A percentile compares a stretch with the other conserved stretches of the same genome.
phyloP scores from a whole-genome alignment of 2,113 vertebrate genomes.

The Shinisaurus crocodilurus region DNA sequence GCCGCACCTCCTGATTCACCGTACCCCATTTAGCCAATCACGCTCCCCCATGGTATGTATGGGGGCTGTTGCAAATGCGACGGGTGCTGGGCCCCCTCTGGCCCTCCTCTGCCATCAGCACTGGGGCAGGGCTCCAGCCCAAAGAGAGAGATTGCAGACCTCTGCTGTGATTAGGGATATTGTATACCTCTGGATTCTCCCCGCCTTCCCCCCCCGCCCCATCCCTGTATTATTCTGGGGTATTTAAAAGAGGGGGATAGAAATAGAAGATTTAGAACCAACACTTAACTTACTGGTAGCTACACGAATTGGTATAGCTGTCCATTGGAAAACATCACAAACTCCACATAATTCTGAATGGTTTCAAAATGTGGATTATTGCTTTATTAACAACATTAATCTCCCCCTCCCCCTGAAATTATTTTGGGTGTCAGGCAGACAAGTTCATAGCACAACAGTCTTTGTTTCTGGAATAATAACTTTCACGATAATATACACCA shows the following conservation, averaged over 20 bases:
- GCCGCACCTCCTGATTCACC: neutral
- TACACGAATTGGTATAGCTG: neutral
- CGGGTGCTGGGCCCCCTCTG: neutral
- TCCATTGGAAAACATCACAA: neutral
- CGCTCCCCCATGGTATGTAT: no score
- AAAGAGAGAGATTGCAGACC: neutral
- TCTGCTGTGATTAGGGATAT: no score
- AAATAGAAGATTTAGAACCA: neutral
- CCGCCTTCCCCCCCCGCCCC: no score
- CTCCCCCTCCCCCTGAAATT: no score
- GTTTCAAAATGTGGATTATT: neutral
- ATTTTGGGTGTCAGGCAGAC: no score
- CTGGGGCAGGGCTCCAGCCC: neutral
- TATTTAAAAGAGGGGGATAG: neutral
- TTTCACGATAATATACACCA: no score
- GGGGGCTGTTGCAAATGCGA: neutral
- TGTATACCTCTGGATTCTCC: no score
- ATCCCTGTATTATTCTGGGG: neutral
- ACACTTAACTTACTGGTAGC: neutral
- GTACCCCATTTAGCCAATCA: neutral
- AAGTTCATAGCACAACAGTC: neutral
- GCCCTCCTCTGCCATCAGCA: neutral
- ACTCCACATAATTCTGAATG: neutral
- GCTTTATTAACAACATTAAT: neutral
- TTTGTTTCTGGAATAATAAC: no score